Base-by-base conservation (phyloP, 2,113 vertebrate genomes). In the Indri indri region DNA sequence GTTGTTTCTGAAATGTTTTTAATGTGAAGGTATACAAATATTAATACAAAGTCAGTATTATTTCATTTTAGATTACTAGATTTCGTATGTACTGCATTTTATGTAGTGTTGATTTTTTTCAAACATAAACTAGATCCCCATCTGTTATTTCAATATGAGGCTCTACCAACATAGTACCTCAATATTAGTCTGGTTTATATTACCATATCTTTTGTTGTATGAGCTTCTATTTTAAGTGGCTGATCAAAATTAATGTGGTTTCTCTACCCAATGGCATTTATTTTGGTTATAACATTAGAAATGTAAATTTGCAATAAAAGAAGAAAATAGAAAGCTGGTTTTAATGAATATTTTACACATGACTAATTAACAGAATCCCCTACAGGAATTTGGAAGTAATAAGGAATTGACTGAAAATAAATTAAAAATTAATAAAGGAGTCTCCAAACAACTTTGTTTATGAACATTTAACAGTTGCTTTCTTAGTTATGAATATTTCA, bases 401-500 rank as follows among this genome's bases (percentile, higher is more conserved):
- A 99, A 98, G 98, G 97, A 99, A 98, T 98, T 98, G 98, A 98
- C 98, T 98, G 98, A 98, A 99, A 99, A 99, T 99, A 99, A 99
- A 99, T 99, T 99, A 99, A 99, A 99, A 99, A 99, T 99, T 99
- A 99, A 99, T 99, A 99, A 99, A 99, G 97, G 98, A 98, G 98
- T 98, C 98, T 99, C 98, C 98, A 98, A 98, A 99, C 98, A 98
- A 99, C 98, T 98, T 99, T 99, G 98, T 98, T 99, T 99, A 99
- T 98, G 98, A 99, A 98, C 96, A 96, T 98, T 98, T 99, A 99
- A 98, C 98, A 98, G 98, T 98, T 98, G 97, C 97, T 98, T 98
- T 98, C 98, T 98, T 98, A 98, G 98, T 98, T 99, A 99, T 99
- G 98, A 99, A 99, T 99, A 99, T 99, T 99, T 99, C 98, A 99